Percentiles rank a stretch among this genome's conserved stretches.
phyloP scores from a whole-genome alignment of 2,797 vertebrate genomes.

The Chelon labrosus region DNA sequence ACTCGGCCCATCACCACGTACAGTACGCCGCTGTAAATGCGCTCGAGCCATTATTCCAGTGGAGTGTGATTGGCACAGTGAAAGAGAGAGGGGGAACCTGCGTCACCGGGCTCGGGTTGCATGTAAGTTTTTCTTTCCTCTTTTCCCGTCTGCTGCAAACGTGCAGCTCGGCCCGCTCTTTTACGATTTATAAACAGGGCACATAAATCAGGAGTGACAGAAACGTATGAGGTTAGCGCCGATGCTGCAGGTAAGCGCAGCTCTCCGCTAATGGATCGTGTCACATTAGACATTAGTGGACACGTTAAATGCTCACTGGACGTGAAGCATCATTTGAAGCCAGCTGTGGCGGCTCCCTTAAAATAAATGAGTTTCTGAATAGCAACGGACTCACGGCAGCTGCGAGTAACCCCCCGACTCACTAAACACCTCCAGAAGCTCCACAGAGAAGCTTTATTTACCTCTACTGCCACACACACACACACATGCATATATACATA shows the following conservation, averaged over 20 bases:
- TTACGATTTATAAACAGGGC: too few relatives aligned
- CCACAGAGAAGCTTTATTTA: constrained; percentile 51
- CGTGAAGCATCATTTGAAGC: constrained; percentile 4
- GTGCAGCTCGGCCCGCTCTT: too few relatives aligned
- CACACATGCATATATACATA: constrained; percentile 1
- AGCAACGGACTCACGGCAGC: constrained; percentile 47
- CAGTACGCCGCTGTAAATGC: too few relatives aligned
- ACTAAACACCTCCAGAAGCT: constrained; percentile 26
- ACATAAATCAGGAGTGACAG: constrained; percentile 10
- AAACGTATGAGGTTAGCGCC: neutral
- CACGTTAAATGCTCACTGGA: constrained; percentile 13
- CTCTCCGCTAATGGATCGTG: neutral
- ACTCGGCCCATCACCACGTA: neutral
- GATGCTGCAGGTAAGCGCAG: neutral
- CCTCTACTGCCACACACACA: constrained; percentile 3
- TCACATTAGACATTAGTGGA: neutral
- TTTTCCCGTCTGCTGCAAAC: too few relatives aligned
- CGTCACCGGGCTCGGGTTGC: too few relatives aligned
- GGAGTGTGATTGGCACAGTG: too few relatives aligned
- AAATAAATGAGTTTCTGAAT: constrained; percentile 59
- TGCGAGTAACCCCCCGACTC: constrained; percentile 8
- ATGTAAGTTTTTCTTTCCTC: too few relatives aligned
- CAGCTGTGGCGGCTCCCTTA: constrained; percentile 43
- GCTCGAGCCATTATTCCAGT: too few relatives aligned
- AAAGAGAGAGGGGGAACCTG: too few relatives aligned